Evolutionary conservation across 2,797 vertebrate genomes (phyloP).

Genomic region (Centropyge bicolor): DNA sequence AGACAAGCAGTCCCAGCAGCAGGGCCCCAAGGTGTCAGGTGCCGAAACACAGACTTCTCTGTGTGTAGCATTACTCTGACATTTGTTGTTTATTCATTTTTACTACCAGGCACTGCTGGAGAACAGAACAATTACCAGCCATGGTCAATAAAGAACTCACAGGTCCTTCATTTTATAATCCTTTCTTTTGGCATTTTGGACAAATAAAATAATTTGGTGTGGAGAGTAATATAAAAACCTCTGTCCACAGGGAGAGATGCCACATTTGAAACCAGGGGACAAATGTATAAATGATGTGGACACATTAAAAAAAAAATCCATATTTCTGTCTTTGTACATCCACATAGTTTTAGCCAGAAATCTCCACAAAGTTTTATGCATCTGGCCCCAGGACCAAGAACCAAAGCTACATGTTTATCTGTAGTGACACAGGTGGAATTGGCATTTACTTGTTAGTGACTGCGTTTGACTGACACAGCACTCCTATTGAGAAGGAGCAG

Average conservation of each 20-base stretch:
- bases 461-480: slow-evolving; percentile 88
- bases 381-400: not conserved
- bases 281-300: no score
- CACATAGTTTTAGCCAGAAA: no score
- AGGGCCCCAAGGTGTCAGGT: not conserved
- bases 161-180: not conserved
- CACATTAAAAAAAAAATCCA: no score
- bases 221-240: not conserved
- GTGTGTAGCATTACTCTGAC: not conserved
- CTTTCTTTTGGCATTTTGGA: not conserved
- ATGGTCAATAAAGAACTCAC: not conserved
- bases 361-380: no score
- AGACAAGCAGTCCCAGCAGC: no score
- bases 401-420: slow-evolving; percentile 5
- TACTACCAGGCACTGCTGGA: not conserved
- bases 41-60: not conserved
- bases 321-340: no score
- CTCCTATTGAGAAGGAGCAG: slow-evolving; percentile 76
- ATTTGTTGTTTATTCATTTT: no score
- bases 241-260: not conserved
- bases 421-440: not conserved
- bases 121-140: not conserved
- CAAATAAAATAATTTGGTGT: not conserved
- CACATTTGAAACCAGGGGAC: not conserved
- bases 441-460: slow-evolving; percentile 44